These are phyloP conservation scores for Larimichthys polyactis DNA, from an alignment of 2,113 vertebrate genomes.

Conservation along the genomic window DNA sequence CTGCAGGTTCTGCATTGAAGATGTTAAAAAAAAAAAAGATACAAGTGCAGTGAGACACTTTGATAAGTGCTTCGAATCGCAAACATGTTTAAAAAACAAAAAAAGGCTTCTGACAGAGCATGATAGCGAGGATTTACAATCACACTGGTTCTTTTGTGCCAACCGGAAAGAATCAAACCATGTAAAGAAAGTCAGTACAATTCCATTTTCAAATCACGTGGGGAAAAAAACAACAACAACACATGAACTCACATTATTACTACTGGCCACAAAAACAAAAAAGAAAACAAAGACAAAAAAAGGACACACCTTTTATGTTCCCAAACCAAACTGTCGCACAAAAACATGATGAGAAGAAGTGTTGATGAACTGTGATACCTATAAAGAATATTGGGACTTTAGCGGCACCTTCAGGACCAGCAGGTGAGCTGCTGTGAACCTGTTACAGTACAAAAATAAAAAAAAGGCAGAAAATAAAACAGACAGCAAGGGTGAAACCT, in stretches of 20 bases:
- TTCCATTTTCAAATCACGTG: slow-evolving; percentile 7
- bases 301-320: slow-evolving; percentile 15
- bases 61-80: slow-evolving; percentile 10
- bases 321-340: slow-evolving; percentile 17
- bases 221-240: neutral
- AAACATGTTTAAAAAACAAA: neutral
- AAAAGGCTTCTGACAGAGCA: neutral
- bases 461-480: neutral
- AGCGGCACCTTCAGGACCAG: neutral
- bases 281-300: neutral
- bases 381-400: neutral
- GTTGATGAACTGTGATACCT: neutral
- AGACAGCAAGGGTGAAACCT: neutral
- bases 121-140: slow-evolving; percentile 2
- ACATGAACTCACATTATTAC: neutral
- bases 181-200: neutral
- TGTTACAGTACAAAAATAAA: neutral
- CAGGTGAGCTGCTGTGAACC: neutral
- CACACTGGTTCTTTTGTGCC: slow-evolving; percentile 61
- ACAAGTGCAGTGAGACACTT: neutral
- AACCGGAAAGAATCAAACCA: slow-evolving; percentile 18
- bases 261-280: slow-evolving; percentile 27
- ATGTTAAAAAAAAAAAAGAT: neutral
- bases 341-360: neutral
- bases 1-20: neutral